Conservation (phyloP, 2,888 invertebrate genomes). For the Thera obeliscata region DNA sequence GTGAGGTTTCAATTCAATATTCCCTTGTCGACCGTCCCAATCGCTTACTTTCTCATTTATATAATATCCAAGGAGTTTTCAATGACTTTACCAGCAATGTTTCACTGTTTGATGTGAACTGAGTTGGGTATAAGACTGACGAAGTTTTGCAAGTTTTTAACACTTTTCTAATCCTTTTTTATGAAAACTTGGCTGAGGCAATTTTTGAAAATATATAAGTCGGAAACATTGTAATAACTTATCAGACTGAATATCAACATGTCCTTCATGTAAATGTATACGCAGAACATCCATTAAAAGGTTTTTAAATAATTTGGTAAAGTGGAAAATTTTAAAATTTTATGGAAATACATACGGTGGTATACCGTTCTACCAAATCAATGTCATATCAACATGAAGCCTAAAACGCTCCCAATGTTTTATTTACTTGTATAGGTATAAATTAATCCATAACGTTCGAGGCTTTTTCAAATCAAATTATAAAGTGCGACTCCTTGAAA, state of each 20-base stretch:
- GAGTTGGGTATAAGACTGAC: constrained; percentile 77
- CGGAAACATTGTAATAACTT: constrained; percentile 55
- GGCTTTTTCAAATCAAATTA: neutral
- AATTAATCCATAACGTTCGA: neutral
- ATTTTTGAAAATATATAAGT: constrained; percentile 41
- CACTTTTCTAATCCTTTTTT: constrained; percentile 73
- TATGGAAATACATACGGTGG: neutral
- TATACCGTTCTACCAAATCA: neutral
- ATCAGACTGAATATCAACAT: constrained; percentile 62
- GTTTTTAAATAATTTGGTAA: neutral
- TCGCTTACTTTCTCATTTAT: constrained; percentile 23
- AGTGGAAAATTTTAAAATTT: neutral
- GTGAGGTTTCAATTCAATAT: constrained; percentile 26
- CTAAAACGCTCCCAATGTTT: neutral
- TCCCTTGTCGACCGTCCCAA: constrained; percentile 38
- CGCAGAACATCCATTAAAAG: constrained; percentile 40
- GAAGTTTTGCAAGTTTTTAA: constrained; percentile 69
- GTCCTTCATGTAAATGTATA: constrained; percentile 60
- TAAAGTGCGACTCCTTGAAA: no score
- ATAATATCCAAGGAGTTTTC: constrained; percentile 31
- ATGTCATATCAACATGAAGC: constrained; percentile 14
- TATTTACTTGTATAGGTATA: neutral
- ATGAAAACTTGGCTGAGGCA: constrained; percentile 50
- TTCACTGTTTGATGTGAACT: constrained; percentile 51
- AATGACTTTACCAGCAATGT: constrained; percentile 32